Evolutionary conservation across 2,888 invertebrate species (phyloP).

Genomic region (Stictocephala bisonia): DNA sequence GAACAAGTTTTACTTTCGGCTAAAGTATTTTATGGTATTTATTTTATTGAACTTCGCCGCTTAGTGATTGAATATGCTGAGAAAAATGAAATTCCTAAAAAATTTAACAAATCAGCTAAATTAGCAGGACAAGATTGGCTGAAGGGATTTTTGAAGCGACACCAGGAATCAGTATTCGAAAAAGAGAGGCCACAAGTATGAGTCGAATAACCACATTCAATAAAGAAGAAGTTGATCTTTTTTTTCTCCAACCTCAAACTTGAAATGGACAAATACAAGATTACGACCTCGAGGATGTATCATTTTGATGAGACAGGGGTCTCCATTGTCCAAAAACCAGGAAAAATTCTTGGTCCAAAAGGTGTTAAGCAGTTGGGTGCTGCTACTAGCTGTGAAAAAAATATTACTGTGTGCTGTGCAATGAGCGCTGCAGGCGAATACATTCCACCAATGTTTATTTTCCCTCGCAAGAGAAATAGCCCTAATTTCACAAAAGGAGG

Average conservation of each 20-base stretch:
- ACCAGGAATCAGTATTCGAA: slow-evolving; percentile 54
- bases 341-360: slow-evolving; percentile 63
- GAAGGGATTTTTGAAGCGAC: slow-evolving; percentile 54
- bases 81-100: slow-evolving; percentile 50
- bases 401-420: slow-evolving; percentile 64
- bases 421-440: slow-evolving; percentile 64
- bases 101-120: slow-evolving; percentile 32
- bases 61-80: slow-evolving; percentile 16
- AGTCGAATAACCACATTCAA: slow-evolving; percentile 59
- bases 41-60: not conserved
- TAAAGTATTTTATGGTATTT: not conserved
- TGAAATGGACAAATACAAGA: slow-evolving; percentile 53
- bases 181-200: slow-evolving; percentile 60
- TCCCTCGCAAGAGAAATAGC: slow-evolving; percentile 64
- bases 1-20: slow-evolving; percentile 23
- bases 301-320: slow-evolving; percentile 65
- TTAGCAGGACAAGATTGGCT: slow-evolving; percentile 53
- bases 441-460: slow-evolving; percentile 66
- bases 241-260: slow-evolving; percentile 55
- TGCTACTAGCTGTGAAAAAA: slow-evolving; percentile 62
- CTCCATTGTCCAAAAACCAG: slow-evolving; percentile 62
- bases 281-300: slow-evolving; percentile 58
- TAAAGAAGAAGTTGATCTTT: slow-evolving; percentile 56
- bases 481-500: slow-evolving; percentile 56
- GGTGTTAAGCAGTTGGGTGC: slow-evolving; percentile 64